Base-by-base conservation (phyloP, 2,888 invertebrate species). In the Arge pagana region DNA sequence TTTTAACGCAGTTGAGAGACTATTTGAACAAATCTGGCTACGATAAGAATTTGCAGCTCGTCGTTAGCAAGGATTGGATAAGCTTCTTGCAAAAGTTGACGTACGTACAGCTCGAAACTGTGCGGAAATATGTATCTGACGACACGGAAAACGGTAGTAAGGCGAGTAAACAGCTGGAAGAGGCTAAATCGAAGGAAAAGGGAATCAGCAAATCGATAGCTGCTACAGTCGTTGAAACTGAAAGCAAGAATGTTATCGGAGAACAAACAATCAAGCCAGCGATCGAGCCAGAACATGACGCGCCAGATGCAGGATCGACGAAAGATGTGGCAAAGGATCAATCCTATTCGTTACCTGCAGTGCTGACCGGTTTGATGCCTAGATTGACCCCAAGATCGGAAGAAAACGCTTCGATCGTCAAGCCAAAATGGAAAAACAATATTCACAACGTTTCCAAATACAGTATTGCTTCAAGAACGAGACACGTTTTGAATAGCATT, bases 401-500 rank as follows among this genome's bases (percentile, higher is more conserved):
- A 54, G 65, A 62, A 19, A 72, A 70, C 51, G 61, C 61, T 24
- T 58, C 63, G 13, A 64, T 69, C 35, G 43, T 65, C 11, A 56
- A 70, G 36, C 80, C 80, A 24, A 81, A 80, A 59, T 82, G 82
- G 82, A 82, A 81, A 61, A 66, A 64, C 28, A 75, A 75, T 54
- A 31, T 68, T 35, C 60, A 48, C 19, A 67, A 55, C 54, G 59
- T 76, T 30, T 71, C 78, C 11, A 79, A 84, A 80, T 77, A 80
- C 26, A 82, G 83, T 61, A 83, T 88, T 53, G 79, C 82, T 53
- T 83, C 85, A 0, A 81, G 86, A 63, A 88, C 88, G 3, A 81
- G 81, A 40, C 85, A 87, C 67, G 82, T 89, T 48, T 79, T 89
- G 57, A 80, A 82, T 4, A 82, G 85, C n/a, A 79, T 89, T 43